phyloP scores from a whole-genome alignment of 2,888 invertebrate genomes.

The Mimas tiliae region DNA sequence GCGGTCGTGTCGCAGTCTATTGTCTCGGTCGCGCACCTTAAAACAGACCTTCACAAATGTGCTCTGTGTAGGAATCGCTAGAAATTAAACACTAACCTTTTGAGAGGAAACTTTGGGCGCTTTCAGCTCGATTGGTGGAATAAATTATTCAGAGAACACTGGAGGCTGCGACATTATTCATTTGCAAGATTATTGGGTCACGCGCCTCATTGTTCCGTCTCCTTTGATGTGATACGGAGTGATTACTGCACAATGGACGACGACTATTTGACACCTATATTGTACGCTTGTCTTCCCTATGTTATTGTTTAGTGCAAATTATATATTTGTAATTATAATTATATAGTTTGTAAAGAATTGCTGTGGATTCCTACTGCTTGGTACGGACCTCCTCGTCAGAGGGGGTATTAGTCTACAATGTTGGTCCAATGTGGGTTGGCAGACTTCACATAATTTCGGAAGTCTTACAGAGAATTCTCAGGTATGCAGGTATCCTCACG shows the following conservation, averaged over 20 bases:
- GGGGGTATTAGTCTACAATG: no score
- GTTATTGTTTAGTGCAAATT: constrained; percentile 13
- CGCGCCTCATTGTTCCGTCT: constrained; percentile 38
- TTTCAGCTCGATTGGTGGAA: constrained; percentile 57
- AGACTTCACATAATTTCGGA: no score
- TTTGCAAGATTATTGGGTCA: constrained; percentile 51
- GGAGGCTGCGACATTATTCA: constrained; percentile 49
- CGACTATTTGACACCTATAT: constrained; percentile 24
- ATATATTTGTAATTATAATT: background rate
- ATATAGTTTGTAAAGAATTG: background rate
- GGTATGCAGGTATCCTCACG: no score
- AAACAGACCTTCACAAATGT: background rate
- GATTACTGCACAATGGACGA: constrained; percentile 34
- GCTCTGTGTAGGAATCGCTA: constrained; percentile 16
- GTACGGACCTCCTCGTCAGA: no score
- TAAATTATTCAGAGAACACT: constrained; percentile 57
- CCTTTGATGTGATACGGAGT: constrained; percentile 34
- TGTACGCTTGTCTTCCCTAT: background rate
- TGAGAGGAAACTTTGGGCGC: constrained; percentile 40
- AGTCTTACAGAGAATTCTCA: no score
- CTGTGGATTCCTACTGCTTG: background rate
- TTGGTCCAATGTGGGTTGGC: no score
- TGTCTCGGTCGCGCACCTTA: no score
- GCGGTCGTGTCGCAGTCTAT: no score
- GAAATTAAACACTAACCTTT: constrained; percentile 32